Percentiles rank a stretch among this genome's conserved stretches.
These are phyloP conservation scores for Labroides dimidiatus DNA, from an alignment of 2,797 vertebrate species.

Conservation along the genomic window DNA sequence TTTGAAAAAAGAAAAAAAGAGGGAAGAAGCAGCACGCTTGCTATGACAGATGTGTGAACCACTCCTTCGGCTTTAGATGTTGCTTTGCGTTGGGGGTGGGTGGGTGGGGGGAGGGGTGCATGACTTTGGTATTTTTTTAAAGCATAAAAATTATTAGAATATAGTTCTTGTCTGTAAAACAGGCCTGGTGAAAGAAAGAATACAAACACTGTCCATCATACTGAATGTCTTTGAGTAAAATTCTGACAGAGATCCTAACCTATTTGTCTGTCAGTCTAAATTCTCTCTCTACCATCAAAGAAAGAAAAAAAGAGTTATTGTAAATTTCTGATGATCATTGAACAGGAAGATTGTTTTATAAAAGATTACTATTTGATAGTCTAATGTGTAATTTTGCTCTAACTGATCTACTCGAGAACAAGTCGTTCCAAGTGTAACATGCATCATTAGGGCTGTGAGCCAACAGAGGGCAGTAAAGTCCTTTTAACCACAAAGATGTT, in stretches of 20 bases:
- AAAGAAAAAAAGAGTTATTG: background rate
- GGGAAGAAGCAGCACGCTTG: background rate
- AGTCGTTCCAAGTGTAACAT: background rate
- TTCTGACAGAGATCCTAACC: too few species aligned
- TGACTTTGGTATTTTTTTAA: background rate
- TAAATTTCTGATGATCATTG: background rate
- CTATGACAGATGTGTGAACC: background rate
- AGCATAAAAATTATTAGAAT: background rate
- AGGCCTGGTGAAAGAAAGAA: background rate
- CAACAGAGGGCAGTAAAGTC: conserved; percentile 25
- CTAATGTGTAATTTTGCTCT: background rate
- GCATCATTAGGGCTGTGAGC: background rate
- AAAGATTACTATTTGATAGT: background rate
- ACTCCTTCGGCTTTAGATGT: too few species aligned
- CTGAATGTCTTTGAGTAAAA: background rate
- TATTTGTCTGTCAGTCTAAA: too few species aligned
- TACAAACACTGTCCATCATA: background rate
- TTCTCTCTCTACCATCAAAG: background rate
- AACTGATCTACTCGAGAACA: background rate
- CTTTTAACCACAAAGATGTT: background rate
- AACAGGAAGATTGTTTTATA: background rate
- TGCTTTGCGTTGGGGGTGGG: background rate
- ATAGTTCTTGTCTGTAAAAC: background rate
- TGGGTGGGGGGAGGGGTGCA: too few species aligned
- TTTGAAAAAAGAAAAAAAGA: background rate